phyloP scores from a whole-genome alignment of 2,113 vertebrate genomes.

The Ranitomeya variabilis region DNA sequence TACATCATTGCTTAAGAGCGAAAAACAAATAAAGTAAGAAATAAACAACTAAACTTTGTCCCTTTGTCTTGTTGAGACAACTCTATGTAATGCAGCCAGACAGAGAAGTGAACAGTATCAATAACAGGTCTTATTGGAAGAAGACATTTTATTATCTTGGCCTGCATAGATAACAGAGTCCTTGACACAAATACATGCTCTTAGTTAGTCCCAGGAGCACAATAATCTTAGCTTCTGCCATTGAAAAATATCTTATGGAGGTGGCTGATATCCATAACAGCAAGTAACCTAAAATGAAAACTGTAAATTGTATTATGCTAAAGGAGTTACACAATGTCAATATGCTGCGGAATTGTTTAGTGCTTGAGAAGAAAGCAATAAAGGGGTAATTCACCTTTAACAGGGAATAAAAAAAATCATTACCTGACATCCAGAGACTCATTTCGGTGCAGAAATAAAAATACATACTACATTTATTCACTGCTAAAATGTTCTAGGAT shows the following conservation, averaged over 20 bases:
- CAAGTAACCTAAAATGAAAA: conserved; percentile 57
- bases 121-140: conserved; percentile 43
- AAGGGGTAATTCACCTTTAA: conserved; percentile 56
- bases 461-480: conserved; percentile 55
- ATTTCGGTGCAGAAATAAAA: conserved; percentile 41
- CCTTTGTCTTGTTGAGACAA: conserved; percentile 14
- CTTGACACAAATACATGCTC: conserved; percentile 53
- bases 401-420: conserved; percentile 56
- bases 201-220: conserved; percentile 40
- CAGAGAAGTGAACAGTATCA: conserved; percentile 32
- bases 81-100: conserved; percentile 20
- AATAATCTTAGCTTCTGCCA: conserved; percentile 50
- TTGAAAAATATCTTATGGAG: conserved; percentile 54
- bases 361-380: conserved; percentile 55
- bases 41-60: conserved; percentile 20
- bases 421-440: conserved; percentile 47
- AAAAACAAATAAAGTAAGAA: conserved; percentile 9
- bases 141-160: conserved; percentile 49
- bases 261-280: conserved; percentile 47
- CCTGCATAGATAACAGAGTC: conserved; percentile 46
- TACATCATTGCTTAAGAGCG: neutral
- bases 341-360: conserved; percentile 49
- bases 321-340: conserved; percentile 56
- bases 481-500: conserved; percentile 50
- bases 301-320: conserved; percentile 57